Conservation (phyloP, 2,888 invertebrate genomes). For the Dolichomitus sp. region DNA sequence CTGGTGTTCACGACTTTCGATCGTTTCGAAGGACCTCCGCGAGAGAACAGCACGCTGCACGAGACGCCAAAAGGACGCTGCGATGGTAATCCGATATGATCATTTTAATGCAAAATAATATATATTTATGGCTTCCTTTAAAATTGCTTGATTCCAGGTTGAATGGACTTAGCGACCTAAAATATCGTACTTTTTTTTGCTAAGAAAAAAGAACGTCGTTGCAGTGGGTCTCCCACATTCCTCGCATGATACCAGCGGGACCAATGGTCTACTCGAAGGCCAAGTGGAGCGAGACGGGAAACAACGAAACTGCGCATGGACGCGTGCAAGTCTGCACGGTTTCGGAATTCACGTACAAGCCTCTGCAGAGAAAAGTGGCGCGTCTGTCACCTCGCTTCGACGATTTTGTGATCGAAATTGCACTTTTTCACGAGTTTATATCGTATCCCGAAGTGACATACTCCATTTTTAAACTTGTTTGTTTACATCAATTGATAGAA, state of each 20-base stretch:
- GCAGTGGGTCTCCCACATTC: neutral
- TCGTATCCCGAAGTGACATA: neutral
- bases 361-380: constrained; percentile 5
- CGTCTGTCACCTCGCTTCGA: neutral
- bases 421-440: neutral
- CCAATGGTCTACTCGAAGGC: constrained; percentile 2
- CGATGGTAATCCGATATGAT: neutral
- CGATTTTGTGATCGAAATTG: neutral
- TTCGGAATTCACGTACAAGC: constrained; percentile 12
- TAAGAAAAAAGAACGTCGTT: neutral
- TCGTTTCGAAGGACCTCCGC: constrained; percentile 58
- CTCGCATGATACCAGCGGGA: neutral
- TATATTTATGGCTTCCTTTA: neutral
- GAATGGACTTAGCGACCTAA: neutral
- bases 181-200: neutral
- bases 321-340: neutral
- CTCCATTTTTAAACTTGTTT: neutral
- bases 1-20: constrained; percentile 2
- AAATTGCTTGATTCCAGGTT: neutral
- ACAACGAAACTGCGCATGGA: constrained; percentile 2
- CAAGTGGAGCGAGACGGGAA: constrained; percentile 19
- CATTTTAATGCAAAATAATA: neutral
- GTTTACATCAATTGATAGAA: neutral
- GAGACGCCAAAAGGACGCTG: neutral
- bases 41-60: constrained; percentile 68